These are phyloP conservation scores for Plutella xylostella DNA, from an alignment of 2,888 invertebrate genomes.

Conservation along the genomic window DNA sequence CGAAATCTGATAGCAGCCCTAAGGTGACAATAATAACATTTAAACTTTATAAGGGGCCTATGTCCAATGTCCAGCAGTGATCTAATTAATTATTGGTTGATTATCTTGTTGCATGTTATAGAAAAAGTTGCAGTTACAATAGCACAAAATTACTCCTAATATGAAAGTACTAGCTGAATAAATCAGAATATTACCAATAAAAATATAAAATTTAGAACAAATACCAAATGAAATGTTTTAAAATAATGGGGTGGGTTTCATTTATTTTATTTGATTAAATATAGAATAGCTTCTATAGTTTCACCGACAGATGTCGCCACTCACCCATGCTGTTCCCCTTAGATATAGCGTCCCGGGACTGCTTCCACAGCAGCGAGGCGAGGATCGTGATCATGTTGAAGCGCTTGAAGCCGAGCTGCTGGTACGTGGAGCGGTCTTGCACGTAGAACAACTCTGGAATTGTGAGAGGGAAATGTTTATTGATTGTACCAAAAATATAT, in stretches of 20 bases:
- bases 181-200: not conserved
- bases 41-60: too few species aligned
- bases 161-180: not conserved
- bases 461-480: not conserved
- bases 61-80: too few species aligned
- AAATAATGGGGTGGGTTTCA: not conserved
- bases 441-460: slow-evolving; percentile 71
- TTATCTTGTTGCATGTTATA: too few species aligned
- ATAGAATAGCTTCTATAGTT: not conserved
- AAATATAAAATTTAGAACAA: not conserved
- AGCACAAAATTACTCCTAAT: too few species aligned
- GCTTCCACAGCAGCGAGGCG: slow-evolving; percentile 65
- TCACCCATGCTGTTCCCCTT: slow-evolving; percentile 64
- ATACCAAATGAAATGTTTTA: not conserved
- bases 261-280: not conserved
- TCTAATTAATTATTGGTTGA: too few species aligned
- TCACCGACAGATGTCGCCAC: slow-evolving; percentile 12
- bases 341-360: slow-evolving; percentile 62
- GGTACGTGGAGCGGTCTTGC: slow-evolving; percentile 66
- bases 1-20: slow-evolving; percentile 61
- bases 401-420: slow-evolving; percentile 69
- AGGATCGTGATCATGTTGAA: slow-evolving; percentile 65
- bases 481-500: too few species aligned
- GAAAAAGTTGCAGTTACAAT: too few species aligned
- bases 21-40: too few species aligned